Percentiles rank a stretch among this genome's conserved stretches.
Evolutionary conservation across 2,888 invertebrate genomes (phyloP).

Genomic region (Hemistola chrysoprasaria): DNA sequence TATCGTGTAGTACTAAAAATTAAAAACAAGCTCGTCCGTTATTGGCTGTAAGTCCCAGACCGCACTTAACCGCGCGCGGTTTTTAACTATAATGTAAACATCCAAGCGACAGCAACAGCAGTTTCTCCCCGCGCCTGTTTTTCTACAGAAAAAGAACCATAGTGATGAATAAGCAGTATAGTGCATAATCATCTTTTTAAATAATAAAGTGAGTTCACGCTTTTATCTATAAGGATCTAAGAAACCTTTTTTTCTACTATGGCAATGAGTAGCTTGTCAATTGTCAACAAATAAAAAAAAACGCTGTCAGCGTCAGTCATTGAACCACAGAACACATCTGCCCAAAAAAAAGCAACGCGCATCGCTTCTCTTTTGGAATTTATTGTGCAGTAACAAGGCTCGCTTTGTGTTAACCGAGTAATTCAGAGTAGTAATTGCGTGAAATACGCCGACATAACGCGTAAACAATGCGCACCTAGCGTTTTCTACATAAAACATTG

Average conservation of each 20-base stretch:
- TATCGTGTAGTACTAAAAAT: too few relatives aligned
- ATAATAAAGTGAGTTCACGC: neutral
- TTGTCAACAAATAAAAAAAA: constrained; percentile 62
- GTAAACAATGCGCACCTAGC: constrained; percentile 70
- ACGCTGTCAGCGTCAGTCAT: constrained; percentile 77
- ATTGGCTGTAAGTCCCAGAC: too few relatives aligned
- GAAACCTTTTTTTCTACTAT: constrained; percentile 30
- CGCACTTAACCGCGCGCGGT: too few relatives aligned
- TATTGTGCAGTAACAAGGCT: constrained; percentile 81
- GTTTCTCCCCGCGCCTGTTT: too few relatives aligned
- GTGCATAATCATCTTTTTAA: too few relatives aligned
- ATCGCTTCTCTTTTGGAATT: constrained; percentile 82
- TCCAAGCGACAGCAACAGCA: too few relatives aligned
- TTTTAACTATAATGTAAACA: too few relatives aligned
- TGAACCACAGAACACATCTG: too few relatives aligned
- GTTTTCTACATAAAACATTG: constrained; percentile 28
- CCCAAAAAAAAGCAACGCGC: constrained; percentile 74
- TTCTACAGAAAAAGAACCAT: too few relatives aligned
- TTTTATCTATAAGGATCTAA: neutral
- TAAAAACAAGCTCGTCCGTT: too few relatives aligned
- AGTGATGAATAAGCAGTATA: too few relatives aligned
- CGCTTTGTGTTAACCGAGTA: constrained; percentile 70
- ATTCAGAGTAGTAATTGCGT: constrained; percentile 49
- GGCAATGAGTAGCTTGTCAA: constrained; percentile 58
- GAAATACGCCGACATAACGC: constrained; percentile 61